phyloP scores from a whole-genome alignment of 2,113 vertebrate genomes.

The Macquaria ambigua region DNA sequence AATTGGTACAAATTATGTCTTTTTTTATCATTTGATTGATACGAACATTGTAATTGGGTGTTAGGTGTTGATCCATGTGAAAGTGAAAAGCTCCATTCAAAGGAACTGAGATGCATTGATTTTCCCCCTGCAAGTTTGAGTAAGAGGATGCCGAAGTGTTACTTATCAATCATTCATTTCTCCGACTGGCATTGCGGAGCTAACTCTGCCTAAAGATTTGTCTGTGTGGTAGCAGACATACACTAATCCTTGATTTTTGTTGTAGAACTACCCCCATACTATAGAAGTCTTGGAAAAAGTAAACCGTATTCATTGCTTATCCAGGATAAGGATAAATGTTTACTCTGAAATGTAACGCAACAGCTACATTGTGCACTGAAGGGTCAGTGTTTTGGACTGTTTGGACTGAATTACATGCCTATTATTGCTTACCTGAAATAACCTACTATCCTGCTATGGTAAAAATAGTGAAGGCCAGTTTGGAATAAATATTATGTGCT shows the following conservation, averaged over 20 bases:
- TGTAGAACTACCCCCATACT: not conserved
- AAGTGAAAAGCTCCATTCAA: slow-evolving; percentile 22
- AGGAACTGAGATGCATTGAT: not conserved
- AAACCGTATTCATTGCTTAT: not conserved
- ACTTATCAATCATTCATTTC: slow-evolving; percentile 1
- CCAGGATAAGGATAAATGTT: not conserved
- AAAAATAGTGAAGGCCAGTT: not conserved
- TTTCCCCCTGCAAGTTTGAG: not conserved
- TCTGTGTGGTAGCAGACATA: not conserved
- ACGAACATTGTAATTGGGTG: slow-evolving; percentile 6
- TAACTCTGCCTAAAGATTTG: too few species aligned
- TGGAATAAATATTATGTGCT: not conserved
- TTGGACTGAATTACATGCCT: not conserved
- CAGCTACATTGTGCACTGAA: not conserved
- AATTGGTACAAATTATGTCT: not conserved
- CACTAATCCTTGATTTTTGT: not conserved
- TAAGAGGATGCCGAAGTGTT: not conserved
- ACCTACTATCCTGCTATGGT: not conserved
- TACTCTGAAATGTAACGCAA: not conserved
- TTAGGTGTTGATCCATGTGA: not conserved
- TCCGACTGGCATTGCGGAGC: not conserved
- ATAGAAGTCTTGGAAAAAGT: not conserved
- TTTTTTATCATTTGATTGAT: not conserved
- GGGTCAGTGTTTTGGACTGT: not conserved
- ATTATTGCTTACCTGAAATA: not conserved